phyloP scores from a whole-genome alignment of 2,113 vertebrate species.

The Rafetus swinhoei region DNA sequence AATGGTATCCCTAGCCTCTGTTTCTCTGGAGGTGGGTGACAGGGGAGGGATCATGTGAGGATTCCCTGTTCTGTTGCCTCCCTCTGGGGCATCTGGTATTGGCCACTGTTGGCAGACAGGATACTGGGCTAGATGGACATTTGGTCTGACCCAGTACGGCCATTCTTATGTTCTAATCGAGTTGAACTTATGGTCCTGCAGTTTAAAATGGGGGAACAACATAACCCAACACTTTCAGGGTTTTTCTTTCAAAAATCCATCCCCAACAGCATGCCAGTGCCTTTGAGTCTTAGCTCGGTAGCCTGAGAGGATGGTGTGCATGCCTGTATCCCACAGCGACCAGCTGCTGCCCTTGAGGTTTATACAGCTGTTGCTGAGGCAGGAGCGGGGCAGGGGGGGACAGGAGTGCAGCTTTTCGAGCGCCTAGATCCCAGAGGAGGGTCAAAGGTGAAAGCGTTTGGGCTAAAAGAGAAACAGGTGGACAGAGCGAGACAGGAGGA shows the following conservation, averaged over 20 bases:
- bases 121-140: no score
- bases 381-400: background rate
- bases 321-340: background rate
- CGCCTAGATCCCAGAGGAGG: background rate
- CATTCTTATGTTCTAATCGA: background rate
- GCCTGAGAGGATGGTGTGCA: background rate
- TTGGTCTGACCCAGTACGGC: no score
- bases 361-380: conserved; percentile 73
- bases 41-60: no score
- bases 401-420: conserved; percentile 18
- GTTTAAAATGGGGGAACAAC: background rate
- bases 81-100: no score
- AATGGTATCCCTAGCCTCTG: no score
- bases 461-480: conserved; percentile 74
- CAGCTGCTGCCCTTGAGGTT: conserved; percentile 78
- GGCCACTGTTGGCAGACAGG: no score
- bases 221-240: background rate
- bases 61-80: no score
- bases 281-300: background rate
- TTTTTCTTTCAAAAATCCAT: background rate
- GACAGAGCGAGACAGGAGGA: conserved; percentile 16
- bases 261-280: rapidly evolving
- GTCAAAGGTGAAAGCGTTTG: conserved; percentile 70
- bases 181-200: background rate
- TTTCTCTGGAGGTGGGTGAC: no score